phyloP scores from a whole-genome alignment of 1,140 invertebrate genomes.

The Microplitis demolitor region DNA sequence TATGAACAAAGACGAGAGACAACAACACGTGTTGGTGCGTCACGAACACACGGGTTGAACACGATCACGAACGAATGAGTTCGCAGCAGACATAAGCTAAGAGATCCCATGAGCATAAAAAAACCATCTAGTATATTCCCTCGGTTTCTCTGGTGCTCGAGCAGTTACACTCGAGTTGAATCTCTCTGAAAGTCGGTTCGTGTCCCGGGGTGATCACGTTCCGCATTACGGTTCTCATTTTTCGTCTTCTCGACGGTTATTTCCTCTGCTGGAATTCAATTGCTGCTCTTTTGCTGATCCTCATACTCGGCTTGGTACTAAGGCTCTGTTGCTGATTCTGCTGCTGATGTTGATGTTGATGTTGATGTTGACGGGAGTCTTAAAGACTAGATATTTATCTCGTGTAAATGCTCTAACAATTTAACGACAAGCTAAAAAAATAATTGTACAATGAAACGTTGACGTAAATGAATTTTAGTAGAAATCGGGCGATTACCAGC shows the following conservation, averaged over 20 bases:
- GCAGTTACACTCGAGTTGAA: conserved; percentile 1
- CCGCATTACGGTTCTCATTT: conserved; percentile 26
- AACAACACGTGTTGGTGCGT: conserved; percentile 25
- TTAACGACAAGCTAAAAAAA: too few species aligned
- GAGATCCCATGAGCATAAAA: background rate
- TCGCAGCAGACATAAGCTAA: background rate
- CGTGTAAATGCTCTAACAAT: too few species aligned
- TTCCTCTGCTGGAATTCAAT: conserved; percentile 11
- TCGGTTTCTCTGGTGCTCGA: background rate
- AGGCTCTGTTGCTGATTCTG: too few species aligned
- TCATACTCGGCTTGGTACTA: too few species aligned
- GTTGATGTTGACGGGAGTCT: too few species aligned
- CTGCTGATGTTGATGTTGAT: too few species aligned
- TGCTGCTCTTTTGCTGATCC: background rate
- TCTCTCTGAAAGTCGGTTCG: conserved; percentile 16
- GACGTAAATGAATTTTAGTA: too few species aligned
- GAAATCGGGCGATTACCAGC: too few species aligned
- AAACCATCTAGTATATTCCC: background rate
- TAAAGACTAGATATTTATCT: too few species aligned
- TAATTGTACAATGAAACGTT: too few species aligned
- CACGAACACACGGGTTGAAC: conserved; percentile 28
- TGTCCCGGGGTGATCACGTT: conserved; percentile 29
- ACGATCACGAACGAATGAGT: conserved; percentile 30
- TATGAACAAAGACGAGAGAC: background rate
- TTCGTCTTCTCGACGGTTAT: conserved; percentile 13